Evolutionary conservation across 23 tunicate genomes (phyloP).

Genomic region (Styela clava): DNA sequence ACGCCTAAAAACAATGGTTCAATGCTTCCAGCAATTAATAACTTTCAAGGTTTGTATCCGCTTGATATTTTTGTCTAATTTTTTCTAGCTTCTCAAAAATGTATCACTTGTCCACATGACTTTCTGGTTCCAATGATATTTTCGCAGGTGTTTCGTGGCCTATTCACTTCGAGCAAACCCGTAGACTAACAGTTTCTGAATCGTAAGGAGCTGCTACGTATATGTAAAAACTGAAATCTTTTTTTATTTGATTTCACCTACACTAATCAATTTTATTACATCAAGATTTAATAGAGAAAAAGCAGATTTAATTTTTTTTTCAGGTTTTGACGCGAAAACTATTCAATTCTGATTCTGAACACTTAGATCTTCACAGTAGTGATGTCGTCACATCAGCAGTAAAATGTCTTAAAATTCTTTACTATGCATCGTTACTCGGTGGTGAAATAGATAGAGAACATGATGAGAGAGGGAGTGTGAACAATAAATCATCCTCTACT

Average conservation of each 20-base stretch:
- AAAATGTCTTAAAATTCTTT: constrained; percentile 54
- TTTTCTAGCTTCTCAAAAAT: no score
- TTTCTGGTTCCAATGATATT: no score
- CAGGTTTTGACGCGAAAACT: not conserved
- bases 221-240: no score
- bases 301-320: no score
- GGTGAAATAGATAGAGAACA: constrained; percentile 34
- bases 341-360: constrained; percentile 19
- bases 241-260: no score
- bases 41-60: constrained; percentile 59
- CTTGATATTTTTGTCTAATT: no score
- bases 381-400: constrained; percentile 42
- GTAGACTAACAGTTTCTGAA: no score
- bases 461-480: constrained; percentile 26
- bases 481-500: not conserved
- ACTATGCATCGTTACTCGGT: constrained; percentile 63
- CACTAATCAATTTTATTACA: no score
- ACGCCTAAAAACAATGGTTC: constrained; percentile 38
- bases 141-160: no score
- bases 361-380: constrained; percentile 12
- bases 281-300: not conserved
- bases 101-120: no score
- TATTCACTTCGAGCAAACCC: no score
- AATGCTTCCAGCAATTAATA: constrained; percentile 75
- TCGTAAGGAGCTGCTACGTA: no score